phyloP scores from a whole-genome alignment of 2,797 vertebrate species.

The Caiman crocodilus region DNA sequence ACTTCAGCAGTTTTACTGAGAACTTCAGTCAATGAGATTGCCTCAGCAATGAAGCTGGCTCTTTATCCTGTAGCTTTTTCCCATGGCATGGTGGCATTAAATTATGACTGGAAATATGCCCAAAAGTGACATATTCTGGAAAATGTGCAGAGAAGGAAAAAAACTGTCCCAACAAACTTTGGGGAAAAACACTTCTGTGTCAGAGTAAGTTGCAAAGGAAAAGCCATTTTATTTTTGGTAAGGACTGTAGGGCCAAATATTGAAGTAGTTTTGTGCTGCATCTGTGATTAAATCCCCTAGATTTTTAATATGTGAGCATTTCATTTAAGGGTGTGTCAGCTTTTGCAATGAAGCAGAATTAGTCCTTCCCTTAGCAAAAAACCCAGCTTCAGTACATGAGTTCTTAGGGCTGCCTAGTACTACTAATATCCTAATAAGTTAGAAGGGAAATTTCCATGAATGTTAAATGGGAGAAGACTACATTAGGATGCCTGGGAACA shows the following conservation, averaged over 20 bases:
- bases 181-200: constrained; percentile 11
- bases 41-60: background rate
- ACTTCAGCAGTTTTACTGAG: background rate
- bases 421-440: background rate
- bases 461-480: background rate
- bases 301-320: constrained; percentile 19
- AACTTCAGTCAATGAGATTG: background rate
- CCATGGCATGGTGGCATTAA: background rate
- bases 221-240: constrained; percentile 55
- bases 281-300: constrained; percentile 24
- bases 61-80: constrained; percentile 10
- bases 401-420: background rate
- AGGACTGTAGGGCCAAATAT: constrained; percentile 47
- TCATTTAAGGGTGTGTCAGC: constrained; percentile 19
- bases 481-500: background rate
- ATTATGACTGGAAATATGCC: constrained; percentile 32
- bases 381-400: background rate
- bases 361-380: background rate
- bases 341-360: background rate
- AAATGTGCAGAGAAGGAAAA: background rate
- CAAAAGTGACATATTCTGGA: constrained; percentile 22
- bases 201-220: constrained; percentile 30
- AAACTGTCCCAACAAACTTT: constrained; percentile 7
- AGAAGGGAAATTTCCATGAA: constrained; percentile 9
- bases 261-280: constrained; percentile 55